These are phyloP conservation scores for Balanococcus diminutus DNA, from an alignment of 2,888 invertebrate genomes.

Conservation along the genomic window DNA sequence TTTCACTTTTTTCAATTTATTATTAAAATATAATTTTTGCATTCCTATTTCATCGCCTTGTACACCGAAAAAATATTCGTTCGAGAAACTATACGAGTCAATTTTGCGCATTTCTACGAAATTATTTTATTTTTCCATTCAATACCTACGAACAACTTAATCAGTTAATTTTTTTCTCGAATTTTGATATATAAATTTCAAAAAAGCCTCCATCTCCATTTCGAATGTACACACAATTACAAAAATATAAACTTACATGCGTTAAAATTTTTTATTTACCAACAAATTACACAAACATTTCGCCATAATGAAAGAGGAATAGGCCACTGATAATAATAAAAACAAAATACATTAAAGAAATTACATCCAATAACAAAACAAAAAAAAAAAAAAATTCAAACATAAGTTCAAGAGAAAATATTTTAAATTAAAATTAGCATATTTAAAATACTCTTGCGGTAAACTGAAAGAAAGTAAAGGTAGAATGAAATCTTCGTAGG, in stretches of 20 bases:
- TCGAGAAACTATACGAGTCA: no score
- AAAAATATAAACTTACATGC: neutral
- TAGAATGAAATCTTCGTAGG: conserved; percentile 1
- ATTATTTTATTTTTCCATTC: no score
- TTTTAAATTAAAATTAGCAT: conserved; percentile 9
- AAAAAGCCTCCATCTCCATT: neutral
- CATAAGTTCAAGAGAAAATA: neutral
- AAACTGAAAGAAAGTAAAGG: neutral
- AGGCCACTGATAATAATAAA: conserved; percentile 20
- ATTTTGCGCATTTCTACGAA: no score
- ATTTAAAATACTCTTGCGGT: neutral
- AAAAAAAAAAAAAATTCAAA: neutral
- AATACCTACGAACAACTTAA: no score
- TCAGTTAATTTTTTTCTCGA: neutral
- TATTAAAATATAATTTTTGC: no score
- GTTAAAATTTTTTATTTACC: conserved; percentile 18
- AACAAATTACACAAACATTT: conserved; percentile 25
- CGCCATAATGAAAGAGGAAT: conserved; percentile 22
- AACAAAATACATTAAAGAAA: conserved; percentile 16
- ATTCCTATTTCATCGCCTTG: no score
- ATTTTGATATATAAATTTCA: neutral
- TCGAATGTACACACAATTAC: neutral
- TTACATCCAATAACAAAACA: conserved; percentile 16
- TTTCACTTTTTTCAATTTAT: no score
- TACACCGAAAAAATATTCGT: no score